Base-by-base conservation (phyloP, 2,113 vertebrate genomes). In the Oryzias javanicus region DNA sequence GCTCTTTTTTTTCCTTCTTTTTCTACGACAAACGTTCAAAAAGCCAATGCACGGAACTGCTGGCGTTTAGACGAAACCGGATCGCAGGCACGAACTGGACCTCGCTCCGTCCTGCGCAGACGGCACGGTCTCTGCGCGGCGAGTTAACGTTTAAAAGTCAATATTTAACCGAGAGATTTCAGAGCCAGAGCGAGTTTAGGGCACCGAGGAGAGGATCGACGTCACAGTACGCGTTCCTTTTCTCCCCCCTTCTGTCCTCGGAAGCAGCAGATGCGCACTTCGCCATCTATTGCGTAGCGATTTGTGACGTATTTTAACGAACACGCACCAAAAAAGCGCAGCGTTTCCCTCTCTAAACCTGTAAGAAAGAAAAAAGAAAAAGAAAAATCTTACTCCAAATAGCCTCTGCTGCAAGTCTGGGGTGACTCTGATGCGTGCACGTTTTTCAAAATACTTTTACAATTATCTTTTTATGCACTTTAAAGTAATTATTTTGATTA, bases 111-210 rank as follows among this genome's bases (percentile, higher is more conserved):
- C 44, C n/a, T 47, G 12, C 66, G 72, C 47, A 70, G 52, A 72
- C 57, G 55, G 24, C 49, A 51, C 72, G 60, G 78, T 60, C 68
- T 73, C 73, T 57, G 52, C 53, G 53, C 75, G 40, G 65, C 59
- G 59, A 78, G 61, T 83, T 80, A 84, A 78, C 64, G 55, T 72
- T 55, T 75, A 72, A 3, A 64, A 65, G 80, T 88, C 75, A 87
- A 89, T 88, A 82, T 88, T 89, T 85, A 88, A 88, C 84, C 65
- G 22, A 80, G 47, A 47, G 55, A 67, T 70, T 67, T 72, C 18
- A 42, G 22, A 41, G 42, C 61, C 48, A 60, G 71, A 55, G 60
- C 55, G 47, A 65, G 48, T 65, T 41, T 72, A 35, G 52, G 22
- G 50, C 55, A 16, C 50, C 29, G 48, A 53, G 13, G 25, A 14